Conservation (phyloP, 2,888 invertebrate species). For the Troides aeacus region DNA sequence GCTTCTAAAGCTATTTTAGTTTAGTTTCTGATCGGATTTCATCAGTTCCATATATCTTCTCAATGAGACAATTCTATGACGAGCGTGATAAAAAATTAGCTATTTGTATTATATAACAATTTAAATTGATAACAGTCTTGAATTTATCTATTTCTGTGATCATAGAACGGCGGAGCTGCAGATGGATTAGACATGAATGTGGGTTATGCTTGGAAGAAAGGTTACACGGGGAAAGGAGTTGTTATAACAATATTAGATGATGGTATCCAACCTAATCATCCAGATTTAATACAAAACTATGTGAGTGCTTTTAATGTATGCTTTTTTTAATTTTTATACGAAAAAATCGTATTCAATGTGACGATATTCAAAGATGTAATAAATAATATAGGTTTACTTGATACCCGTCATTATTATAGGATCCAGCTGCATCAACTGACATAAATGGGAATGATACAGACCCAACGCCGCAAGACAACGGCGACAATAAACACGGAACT, state of each 20-base stretch:
- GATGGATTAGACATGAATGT: slow-evolving; percentile 98
- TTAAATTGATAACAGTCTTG: not conserved
- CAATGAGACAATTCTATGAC: no score
- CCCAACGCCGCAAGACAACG: slow-evolving; percentile 98
- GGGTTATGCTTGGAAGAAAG: slow-evolving; percentile 95
- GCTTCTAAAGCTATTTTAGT: no score
- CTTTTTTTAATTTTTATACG: not conserved
- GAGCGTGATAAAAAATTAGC: no score
- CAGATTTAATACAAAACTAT: slow-evolving; percentile 94
- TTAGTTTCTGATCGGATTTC: no score
- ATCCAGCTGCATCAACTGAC: slow-evolving; percentile 96
- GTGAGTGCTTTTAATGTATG: slow-evolving; percentile 11
- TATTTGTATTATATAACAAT: no score
- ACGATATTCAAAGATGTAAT: not conserved
- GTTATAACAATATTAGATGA: slow-evolving; percentile 98
- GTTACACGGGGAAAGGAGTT: slow-evolving; percentile 97
- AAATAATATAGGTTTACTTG: not conserved
- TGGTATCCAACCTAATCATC: slow-evolving; percentile 97
- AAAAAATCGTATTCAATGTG: not conserved
- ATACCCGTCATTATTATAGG: slow-evolving; percentile 79
- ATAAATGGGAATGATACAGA: slow-evolving; percentile 98
- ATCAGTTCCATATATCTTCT: no score
- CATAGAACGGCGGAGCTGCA: slow-evolving; percentile 94
- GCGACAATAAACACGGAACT: slow-evolving; percentile 99
- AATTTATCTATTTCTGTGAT: not conserved